Base-by-base conservation (phyloP, 1,140 invertebrate species). In the Drosophila miranda region DNA sequence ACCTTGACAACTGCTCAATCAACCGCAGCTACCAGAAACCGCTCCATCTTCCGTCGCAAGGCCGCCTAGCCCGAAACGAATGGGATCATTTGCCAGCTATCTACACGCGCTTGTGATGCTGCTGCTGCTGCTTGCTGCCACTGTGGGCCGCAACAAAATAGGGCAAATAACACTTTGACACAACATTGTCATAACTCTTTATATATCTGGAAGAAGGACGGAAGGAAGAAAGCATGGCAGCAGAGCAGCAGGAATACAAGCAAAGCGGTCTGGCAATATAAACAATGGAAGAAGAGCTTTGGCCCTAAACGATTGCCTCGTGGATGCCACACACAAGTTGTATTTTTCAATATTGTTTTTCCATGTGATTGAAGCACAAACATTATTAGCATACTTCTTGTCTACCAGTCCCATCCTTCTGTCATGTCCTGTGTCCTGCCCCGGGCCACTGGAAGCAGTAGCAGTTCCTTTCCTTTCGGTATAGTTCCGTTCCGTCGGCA, bases 341-440 rank as follows among this genome's bases (percentile, higher is more conserved):
- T 79, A 79, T 80, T 80, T 80, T 81, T 74, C 66, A 67, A 86
- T 86, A 86, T 80, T 84, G 73, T 80, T 86, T 76, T 86, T 86
- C 81, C 81, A 78, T 86, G 64, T 75, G 77, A 80, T 80, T 86
- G 77, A 68, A 75, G 71, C 64, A 77, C 61, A 86, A 86, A 81
- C 77, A 80, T 86, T 74, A 86, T 86, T 86, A 75, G 77, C 77
- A 78, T 78, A 68, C 56, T 62, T 42, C 49, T 46, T 16, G 45
- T 41, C 46, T 50, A 52, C 67, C 55, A 58, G 58, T 26, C 44
- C 42, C 51, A 42, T 28, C 45, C 26, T 30, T 41, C 45, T 19
- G 23, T 46, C 8, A n/a, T 45, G 38, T 34, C 70, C 34, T 44
- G 21, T 38, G 38, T 21, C 28, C 19, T 41, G 13, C 13, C 30